phyloP scores from a whole-genome alignment of 2,113 vertebrate genomes.

The Passer montanus region DNA sequence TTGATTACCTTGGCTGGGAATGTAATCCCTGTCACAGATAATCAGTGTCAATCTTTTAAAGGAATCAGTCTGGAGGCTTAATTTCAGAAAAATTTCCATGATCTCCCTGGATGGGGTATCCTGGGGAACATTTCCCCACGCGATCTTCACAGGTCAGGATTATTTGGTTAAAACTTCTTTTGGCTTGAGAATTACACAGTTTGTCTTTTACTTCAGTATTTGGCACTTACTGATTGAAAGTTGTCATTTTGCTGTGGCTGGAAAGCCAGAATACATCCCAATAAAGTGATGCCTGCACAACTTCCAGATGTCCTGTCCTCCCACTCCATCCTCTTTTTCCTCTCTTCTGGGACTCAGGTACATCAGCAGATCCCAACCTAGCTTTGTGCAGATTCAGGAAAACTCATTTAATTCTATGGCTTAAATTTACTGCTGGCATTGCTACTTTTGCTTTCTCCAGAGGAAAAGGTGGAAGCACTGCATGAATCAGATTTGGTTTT shows the following conservation, averaged over 20 bases:
- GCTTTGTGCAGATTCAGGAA: background rate
- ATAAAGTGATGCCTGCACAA: background rate
- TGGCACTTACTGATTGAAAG: background rate
- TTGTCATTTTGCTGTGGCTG: background rate
- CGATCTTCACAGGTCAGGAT: background rate
- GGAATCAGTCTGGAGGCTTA: background rate
- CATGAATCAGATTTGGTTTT: background rate
- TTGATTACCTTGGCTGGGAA: background rate
- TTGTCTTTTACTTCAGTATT: background rate
- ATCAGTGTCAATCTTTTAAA: background rate
- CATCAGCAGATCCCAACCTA: background rate
- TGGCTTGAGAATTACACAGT: background rate
- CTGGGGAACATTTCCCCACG: fast-evolving
- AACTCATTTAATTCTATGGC: background rate
- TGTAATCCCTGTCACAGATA: background rate
- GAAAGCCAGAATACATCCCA: background rate
- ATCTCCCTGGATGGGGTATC: fast-evolving
- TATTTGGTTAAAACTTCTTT: background rate
- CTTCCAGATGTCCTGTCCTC: background rate
- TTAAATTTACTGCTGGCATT: background rate
- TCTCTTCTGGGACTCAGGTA: background rate
- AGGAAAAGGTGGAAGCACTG: background rate
- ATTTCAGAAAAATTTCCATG: background rate
- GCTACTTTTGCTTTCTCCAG: background rate
- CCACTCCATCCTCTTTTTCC: background rate